Conservation (phyloP, 2,888 invertebrate species). For the Leptopterna dolabrata region DNA sequence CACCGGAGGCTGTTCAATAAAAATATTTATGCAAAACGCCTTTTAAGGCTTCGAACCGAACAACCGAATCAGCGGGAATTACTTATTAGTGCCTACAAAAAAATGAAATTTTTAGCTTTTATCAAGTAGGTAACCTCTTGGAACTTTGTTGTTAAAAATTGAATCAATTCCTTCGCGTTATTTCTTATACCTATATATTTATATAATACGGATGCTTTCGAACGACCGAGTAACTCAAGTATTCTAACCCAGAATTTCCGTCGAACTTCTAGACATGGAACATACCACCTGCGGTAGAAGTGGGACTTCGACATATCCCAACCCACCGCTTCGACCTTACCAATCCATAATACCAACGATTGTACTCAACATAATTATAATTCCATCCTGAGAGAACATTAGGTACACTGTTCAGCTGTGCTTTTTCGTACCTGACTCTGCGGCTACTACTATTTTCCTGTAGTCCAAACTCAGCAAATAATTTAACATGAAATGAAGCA, state of each 20-base stretch:
- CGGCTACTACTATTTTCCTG: background rate
- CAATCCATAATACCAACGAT: background rate
- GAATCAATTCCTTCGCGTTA: slow-evolving; percentile 5
- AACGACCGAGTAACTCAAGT: background rate
- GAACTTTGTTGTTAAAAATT: background rate
- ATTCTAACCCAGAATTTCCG: background rate
- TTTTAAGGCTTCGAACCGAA: too few species aligned
- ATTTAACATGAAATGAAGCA: background rate
- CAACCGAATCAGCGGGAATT: too few species aligned
- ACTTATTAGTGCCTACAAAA: too few species aligned
- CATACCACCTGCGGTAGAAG: too few species aligned
- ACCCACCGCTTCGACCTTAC: background rate
- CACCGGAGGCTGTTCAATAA: too few species aligned
- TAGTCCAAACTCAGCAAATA: background rate
- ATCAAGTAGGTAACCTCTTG: background rate
- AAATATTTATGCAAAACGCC: too few species aligned
- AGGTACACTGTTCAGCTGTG: background rate
- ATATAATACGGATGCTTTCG: background rate
- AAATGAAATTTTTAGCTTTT: too few species aligned
- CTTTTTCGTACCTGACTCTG: background rate
- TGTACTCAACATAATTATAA: background rate
- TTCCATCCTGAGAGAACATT: background rate
- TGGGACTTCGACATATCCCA: too few species aligned
- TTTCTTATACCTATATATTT: background rate
- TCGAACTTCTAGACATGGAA: too few species aligned